phyloP scores from a whole-genome alignment of 2,888 invertebrate genomes.

The Pyralis farinalis region DNA sequence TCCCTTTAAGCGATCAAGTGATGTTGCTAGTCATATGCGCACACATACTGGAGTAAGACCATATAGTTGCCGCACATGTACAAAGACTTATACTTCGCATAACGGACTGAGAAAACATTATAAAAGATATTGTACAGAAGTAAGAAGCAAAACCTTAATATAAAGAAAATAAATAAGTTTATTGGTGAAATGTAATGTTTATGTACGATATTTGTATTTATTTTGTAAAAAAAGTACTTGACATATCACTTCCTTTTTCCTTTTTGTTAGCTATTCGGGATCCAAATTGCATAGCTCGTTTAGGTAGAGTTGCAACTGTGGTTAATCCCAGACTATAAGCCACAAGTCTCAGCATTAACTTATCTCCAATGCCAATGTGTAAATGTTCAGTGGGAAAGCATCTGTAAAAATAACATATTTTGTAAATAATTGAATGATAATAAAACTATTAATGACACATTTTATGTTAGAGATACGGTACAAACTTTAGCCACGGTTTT shows the following conservation, averaged over 20 bases:
- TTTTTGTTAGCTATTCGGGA: conserved; percentile 95
- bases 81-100: conserved; percentile 34
- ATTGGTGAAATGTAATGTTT: too few relatives aligned
- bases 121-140: conserved; percentile 20
- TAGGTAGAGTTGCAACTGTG: conserved; percentile 86
- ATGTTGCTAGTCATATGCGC: conserved; percentile 33
- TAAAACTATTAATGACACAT: conserved; percentile 1
- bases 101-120: conserved; percentile 36
- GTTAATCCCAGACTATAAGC: conserved; percentile 85
- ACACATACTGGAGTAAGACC: conserved; percentile 35
- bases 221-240: conserved; percentile 58
- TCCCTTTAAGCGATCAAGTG: conserved; percentile 35
- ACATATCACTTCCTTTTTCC: conserved; percentile 91
- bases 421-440: too few relatives aligned
- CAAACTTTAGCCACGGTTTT: conserved; percentile 85
- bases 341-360: conserved; percentile 89
- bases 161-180: not conserved
- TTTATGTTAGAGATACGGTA: conserved; percentile 7
- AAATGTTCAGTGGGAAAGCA: conserved; percentile 80
- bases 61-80: conserved; percentile 30
- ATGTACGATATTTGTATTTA: conserved; percentile 10
- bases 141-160: conserved; percentile 9
- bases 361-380: conserved; percentile 94
- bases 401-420: conserved; percentile 48
- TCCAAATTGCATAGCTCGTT: conserved; percentile 98